Evolutionary conservation across 2,888 invertebrate genomes (phyloP), one percentile per base, ranked within the genome.

Genomic region (Netelia fuscicornis): DNA sequence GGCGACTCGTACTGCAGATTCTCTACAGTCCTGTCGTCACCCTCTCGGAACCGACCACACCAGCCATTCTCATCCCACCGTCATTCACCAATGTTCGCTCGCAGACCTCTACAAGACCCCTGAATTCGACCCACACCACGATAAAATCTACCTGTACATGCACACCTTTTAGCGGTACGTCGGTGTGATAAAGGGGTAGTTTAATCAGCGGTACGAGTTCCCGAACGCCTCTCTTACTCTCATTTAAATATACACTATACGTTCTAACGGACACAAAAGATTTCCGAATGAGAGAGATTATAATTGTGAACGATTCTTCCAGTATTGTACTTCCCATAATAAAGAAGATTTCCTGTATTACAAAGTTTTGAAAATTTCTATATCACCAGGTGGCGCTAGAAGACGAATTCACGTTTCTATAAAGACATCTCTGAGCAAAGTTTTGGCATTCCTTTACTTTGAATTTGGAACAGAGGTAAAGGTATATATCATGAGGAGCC

Each of bases 1-100:
- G 88, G 89, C 89, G 87, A 84, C 85, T 88, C 65, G 71, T 62
- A 68, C 78, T 58, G 87, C 84, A 86, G 72, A 82, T 87, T 85
- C 86, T 68, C 83, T 52, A 37, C 56, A 48, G 70, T 70, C 80
- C 78, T 81, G 72, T 68, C 67, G 74, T 81, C 20, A 54, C 54
- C 65, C 56, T 56, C 56, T 42, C 79, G 54, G 56, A 20, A 60
- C 68, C 77, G 10, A 65, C 68, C 64, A 64, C 3, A 30, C 65
- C 42, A 44, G 37, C 13, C 20, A 25, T 48, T 65, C 54, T 13
- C 42, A 20, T 62, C 25, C 1, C 52, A 20, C 52, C 44, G 42
- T 20, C 60, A 60, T 9, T 11, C 44, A 48, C 44, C 17, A 17
- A 3, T 72, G 11, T 6, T 48, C 54, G 30, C n/a, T 11, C n/a